A percentile compares a stretch with the other conserved stretches of the same genome.
Conservation (phyloP, 1,140 invertebrate genomes). For the Ceratosolen solmsi region DNA sequence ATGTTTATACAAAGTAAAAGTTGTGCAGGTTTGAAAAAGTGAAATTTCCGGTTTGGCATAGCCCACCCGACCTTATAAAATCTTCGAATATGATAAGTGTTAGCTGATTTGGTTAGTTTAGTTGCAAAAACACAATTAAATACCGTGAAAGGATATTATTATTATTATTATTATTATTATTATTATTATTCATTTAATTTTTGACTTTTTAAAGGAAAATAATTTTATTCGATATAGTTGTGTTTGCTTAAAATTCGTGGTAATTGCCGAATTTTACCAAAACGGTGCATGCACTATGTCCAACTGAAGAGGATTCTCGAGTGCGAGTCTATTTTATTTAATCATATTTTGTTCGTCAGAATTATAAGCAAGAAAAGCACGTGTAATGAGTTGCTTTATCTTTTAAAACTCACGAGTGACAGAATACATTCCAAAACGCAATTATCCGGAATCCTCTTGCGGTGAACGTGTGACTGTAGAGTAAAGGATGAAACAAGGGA, state of each 20-base stretch:
- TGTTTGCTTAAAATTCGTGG: not conserved
- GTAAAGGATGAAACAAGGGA: constrained; percentile 24
- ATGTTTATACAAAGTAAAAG: constrained; percentile 33
- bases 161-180: no score
- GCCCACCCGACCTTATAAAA: not conserved
- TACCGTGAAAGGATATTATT: no score
- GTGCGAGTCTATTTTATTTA: not conserved
- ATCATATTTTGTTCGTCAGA: not conserved
- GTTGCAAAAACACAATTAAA: no score
- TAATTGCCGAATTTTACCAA: not conserved
- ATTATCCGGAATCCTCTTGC: constrained; percentile 5
- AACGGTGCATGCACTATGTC: constrained; percentile 7
- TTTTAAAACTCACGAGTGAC: no score
- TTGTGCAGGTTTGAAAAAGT: constrained; percentile 29
- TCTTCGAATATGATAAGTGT: not conserved
- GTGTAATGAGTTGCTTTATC: no score
- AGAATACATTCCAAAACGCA: not conserved
- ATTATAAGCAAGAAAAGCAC: not conserved
- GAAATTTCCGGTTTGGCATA: constrained; percentile 13
- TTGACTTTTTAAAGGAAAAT: no score
- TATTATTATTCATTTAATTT: no score
- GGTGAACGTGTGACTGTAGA: not conserved
- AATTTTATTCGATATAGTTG: not conserved
- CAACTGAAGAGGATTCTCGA: constrained; percentile 24
- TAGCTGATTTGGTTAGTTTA: not conserved